Evolutionary conservation across 1,140 invertebrate genomes (phyloP), one percentile per base, ranked within the genome.

Genomic region (Brachionus angularis): DNA sequence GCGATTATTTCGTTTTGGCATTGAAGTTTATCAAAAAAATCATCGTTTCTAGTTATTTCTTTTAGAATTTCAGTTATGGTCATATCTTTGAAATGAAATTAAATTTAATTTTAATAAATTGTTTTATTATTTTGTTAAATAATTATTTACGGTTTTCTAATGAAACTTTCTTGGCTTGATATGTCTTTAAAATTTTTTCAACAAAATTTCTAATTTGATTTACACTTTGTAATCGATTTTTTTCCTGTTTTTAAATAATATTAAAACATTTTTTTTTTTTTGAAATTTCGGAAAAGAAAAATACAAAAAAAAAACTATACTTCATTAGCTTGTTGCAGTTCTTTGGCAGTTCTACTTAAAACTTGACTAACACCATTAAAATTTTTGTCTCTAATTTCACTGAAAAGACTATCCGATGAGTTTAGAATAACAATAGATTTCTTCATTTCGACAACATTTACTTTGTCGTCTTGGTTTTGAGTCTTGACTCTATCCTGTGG

Each of bases 151-250:
- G 86, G 72, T 85, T 88, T 12, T 88, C 87, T 10, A 96, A 81
- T 7, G 89, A 85, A 77, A 90, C 87, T 77, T 95, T 93, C 29
- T 88, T 88, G n/a, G 87, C 87, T 77, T 95, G 83, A 67, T 67
- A 67, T 82, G 97, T 87, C 73, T 91, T 87, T 1, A 91, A 93
- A 71, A 96, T 82, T 73, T 88, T 88, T 10, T 90, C 88, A 3
- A 96, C 93, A 83, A 96, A 93, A 75, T 89, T 87, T 81, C 94
- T 95, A 77, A 97, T 91, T 82, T 96, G 91, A 77, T 90, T 88
- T 23, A 67, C 62, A 50, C 72, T 33, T 52, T 49, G 58, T 53
- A 42, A 21, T 14, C 42, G 42, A 69, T 72, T 70, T 34, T 72
- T 70, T 72, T 72, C 46, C 50, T 42, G n/a, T 46, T 29, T 27